These are phyloP conservation scores for Mesochorus sp. DNA, from an alignment of 2,888 invertebrate genomes.

Conservation along the genomic window DNA sequence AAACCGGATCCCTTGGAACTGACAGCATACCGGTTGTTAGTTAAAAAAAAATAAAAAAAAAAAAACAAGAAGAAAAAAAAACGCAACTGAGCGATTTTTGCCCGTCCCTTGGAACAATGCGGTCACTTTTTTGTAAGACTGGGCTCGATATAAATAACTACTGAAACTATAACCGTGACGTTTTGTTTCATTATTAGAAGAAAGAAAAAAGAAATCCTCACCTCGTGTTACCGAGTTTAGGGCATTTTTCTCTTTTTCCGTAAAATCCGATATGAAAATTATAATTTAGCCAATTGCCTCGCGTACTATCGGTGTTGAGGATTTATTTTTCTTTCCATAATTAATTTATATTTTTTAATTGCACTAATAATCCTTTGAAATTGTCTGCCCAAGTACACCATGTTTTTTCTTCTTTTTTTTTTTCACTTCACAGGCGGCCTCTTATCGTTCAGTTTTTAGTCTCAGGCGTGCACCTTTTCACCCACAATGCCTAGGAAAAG, in stretches of 20 bases:
- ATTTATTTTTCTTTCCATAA: neutral
- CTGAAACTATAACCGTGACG: conserved; percentile 78
- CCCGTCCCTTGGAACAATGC: conserved; percentile 81
- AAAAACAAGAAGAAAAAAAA: conserved; percentile 46
- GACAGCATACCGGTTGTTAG: conserved; percentile 80
- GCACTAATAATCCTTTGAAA: neutral
- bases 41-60: conserved; percentile 67
- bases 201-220: conserved; percentile 38
- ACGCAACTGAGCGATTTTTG: conserved; percentile 79
- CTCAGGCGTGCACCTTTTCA: conserved; percentile 64
- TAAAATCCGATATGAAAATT: neutral
- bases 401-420: conserved; percentile 14
- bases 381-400: neutral
- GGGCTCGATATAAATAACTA: conserved; percentile 82
- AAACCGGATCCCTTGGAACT: conserved; percentile 70
- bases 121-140: conserved; percentile 82
- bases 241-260: neutral
- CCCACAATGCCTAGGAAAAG: conserved; percentile 67
- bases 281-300: conserved; percentile 13
- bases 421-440: conserved; percentile 56
- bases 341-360: conserved; percentile 35
- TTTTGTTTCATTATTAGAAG: conserved; percentile 77
- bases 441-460: conserved; percentile 50
- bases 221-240: conserved; percentile 51
- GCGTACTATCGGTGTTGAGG: neutral